phyloP scores from a whole-genome alignment of 2,797 vertebrate species.

The Argya squamiceps region DNA sequence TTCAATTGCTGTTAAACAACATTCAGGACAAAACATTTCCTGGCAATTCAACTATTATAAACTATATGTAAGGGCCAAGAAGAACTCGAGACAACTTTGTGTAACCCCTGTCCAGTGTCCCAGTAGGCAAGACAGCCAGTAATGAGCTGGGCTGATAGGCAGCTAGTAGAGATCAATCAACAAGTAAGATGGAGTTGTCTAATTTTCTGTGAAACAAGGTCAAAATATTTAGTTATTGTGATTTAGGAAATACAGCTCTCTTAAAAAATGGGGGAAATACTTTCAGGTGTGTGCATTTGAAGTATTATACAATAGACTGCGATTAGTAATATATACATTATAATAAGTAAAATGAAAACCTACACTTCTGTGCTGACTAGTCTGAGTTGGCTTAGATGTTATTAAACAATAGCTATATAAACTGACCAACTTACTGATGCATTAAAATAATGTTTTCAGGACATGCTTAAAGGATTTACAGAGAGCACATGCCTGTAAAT shows the following conservation, averaged over 20 bases:
- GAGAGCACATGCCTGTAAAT: conserved; percentile 41
- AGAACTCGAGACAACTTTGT: background rate
- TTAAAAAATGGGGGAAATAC: background rate
- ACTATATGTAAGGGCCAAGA: background rate
- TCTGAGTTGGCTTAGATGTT: conserved; percentile 25
- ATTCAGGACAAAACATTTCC: background rate
- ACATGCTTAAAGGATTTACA: conserved; percentile 40
- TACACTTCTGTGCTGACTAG: conserved; percentile 20
- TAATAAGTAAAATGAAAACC: conserved; percentile 33
- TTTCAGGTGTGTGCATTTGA: conserved; percentile 28
- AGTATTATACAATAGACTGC: background rate
- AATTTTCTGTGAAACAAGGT: background rate
- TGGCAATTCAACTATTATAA: background rate
- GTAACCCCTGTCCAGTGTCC: background rate
- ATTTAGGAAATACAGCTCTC: conserved; percentile 3
- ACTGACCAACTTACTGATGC: background rate
- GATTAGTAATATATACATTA: conserved; percentile 26
- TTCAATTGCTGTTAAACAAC: background rate
- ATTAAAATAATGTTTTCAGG: conserved; percentile 43
- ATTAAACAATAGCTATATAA: conserved; percentile 49
- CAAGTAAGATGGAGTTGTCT: background rate
- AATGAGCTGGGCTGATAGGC: background rate
- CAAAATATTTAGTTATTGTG: conserved; percentile 3
- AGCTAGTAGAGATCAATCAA: background rate
- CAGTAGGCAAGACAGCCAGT: background rate